Base-by-base conservation (phyloP, 2,113 vertebrate genomes). In the Panthera leo region DNA sequence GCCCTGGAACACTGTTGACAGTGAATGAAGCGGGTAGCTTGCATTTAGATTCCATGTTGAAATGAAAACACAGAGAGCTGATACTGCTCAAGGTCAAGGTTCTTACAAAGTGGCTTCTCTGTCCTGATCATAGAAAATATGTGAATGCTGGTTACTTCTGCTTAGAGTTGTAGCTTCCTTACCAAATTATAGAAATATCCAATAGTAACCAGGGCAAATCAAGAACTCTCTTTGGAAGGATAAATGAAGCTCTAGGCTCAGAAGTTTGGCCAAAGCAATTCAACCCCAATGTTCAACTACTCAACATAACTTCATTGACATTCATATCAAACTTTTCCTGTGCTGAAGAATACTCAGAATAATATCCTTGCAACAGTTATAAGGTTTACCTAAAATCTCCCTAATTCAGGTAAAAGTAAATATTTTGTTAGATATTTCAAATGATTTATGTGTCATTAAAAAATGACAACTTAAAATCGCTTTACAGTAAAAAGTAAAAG, bases 401-500 rank as follows among this genome's bases (percentile, higher is more conserved):
- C 68, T 51, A 86, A 78, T 55, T 85, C 3, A 25, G 9, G 6
- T 51, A 86, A 97, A 97, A 89, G 91, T 11, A 83, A 94, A 89
- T 83, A 45, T 85, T 82, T 90, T 88, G 42, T 45, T 84, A 94
- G 21, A 8, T 84, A 92, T 90, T 80, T 94, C 42, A 76, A 90
- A 19, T 70, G 45, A 5, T 10, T 89, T 96, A 55, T 36, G 68
- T 92, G 93, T 96, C 48, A 53, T 8, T n/a, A 16, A 55, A 23
- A 78, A 76, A 63, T 93, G 48, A 78, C 45, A 53, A 63, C 90
- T 78, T 92, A 39, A 9, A 86, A 58, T 48, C 48, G 42, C 10
- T 83, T 97, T 78, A 13, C 29, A 82, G 16, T 51, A 88, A 76
- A 91, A 95, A 82, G 78, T 91, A 58, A 78, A 95, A 91, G 29